Base-by-base conservation (phyloP, 2,888 invertebrate genomes). In the Lasioglossum morio region DNA sequence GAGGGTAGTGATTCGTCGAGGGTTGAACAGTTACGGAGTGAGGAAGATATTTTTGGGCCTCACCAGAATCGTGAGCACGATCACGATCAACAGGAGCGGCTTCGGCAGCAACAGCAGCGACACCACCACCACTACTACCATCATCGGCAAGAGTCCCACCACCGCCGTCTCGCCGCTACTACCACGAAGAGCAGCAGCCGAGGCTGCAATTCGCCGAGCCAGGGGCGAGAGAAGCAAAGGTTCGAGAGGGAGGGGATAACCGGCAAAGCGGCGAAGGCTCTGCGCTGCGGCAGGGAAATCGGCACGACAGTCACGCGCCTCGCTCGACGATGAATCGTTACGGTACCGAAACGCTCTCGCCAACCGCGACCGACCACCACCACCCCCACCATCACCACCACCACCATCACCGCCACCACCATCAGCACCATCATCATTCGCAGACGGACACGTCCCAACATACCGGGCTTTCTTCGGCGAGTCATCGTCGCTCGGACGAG, bases 241-340 rank as follows among this genome's bases (percentile, higher is more conserved):
- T 92, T 90, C 91, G 90, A 76, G 93, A 93, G 90, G 93, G 95
- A 91, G 95, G 95, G 95, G 95, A 94, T 94, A 94, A 89, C 92
- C 91, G 80, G 82, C 87, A 81, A 79, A 37, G 85, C 80, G 69
- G 81, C 84, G 94, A 93, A 93, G 92, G 89, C 88, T 92, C 93
- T 87, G 93, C 92, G 89, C 91, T 92, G 87, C 78, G 92, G 90
- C 93, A 94, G 88, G 94, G 92, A 93, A 93, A 92, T 91, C 93
- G 93, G 85, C 88, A 87, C 87, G 91, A 74, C 93, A 95, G 94
- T 95, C 94, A 95, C 93, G 94, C 94, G 94, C 93, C 92, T 92
- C 94, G 93, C 92, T 93, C 93, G 87, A 94, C 94, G 92, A 95
- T 95, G 95, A 93, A 94, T 89, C 94, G 94, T 88, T 95, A 94